Evolutionary conservation across 2,888 invertebrate genomes (phyloP).

Genomic region (Luperina nickerlii): DNA sequence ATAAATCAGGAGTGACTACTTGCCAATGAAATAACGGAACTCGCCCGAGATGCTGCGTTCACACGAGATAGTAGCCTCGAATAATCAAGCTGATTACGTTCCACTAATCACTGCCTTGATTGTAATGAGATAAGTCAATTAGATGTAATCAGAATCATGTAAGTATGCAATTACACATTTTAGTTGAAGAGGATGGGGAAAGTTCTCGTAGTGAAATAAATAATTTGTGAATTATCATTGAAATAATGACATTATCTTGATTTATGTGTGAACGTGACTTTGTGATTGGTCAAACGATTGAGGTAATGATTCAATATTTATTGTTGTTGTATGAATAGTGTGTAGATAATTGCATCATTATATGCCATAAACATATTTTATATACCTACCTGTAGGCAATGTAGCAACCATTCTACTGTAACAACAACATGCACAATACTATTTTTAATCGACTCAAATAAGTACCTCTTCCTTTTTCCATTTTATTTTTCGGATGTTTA

Average conservation of each 20-base stretch:
- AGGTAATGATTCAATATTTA: background rate
- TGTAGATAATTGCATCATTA: no score
- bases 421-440: background rate
- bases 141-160: slow-evolving; percentile 47
- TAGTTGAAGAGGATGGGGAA: slow-evolving; percentile 20
- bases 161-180: slow-evolving; percentile 48
- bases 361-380: background rate
- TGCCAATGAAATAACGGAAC: slow-evolving; percentile 78
- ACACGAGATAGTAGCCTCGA: slow-evolving; percentile 50
- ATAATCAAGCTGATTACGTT: slow-evolving; percentile 52
- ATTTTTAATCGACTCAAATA: no score
- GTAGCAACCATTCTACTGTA: no score
- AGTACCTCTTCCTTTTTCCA: no score
- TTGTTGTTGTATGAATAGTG: background rate
- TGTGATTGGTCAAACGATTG: slow-evolving; percentile 2
- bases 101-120: slow-evolving; percentile 53
- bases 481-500: no score
- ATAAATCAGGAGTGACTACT: slow-evolving; percentile 77
- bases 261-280: slow-evolving; percentile 31
- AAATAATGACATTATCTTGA: slow-evolving; percentile 23
- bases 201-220: slow-evolving; percentile 37
- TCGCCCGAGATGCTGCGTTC: slow-evolving; percentile 65
- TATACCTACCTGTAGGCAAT: background rate
- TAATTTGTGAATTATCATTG: slow-evolving; percentile 30
- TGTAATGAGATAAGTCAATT: slow-evolving; percentile 55